phyloP scores from a whole-genome alignment of 2,888 invertebrate species.

The Lasioglossum leucozonium region DNA sequence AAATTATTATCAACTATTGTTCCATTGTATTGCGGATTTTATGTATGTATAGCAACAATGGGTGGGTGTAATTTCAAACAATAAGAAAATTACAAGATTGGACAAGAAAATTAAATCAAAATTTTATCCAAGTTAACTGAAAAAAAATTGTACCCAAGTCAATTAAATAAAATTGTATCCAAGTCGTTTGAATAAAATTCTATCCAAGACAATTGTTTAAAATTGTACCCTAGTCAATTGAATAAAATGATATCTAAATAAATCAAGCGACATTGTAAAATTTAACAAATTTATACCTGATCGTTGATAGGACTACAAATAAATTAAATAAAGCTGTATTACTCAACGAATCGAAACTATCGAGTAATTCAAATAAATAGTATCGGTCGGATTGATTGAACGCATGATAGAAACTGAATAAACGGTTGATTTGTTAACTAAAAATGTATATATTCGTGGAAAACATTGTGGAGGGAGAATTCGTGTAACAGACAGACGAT shows the following conservation, averaged over 20 bases:
- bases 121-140: no score
- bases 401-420: background rate
- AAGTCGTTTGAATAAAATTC: background rate
- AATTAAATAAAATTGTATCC: background rate
- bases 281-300: background rate
- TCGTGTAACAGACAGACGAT: background rate
- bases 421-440: background rate
- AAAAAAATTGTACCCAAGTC: background rate
- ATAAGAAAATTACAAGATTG: background rate
- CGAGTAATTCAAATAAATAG: background rate
- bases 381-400: background rate
- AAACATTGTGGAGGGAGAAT: background rate
- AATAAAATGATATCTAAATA: background rate
- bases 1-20: no score
- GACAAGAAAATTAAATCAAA: background rate
- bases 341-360: background rate
- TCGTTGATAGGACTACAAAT: background rate
- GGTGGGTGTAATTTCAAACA: no score
- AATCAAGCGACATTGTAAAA: background rate
- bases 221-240: background rate
- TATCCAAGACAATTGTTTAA: background rate
- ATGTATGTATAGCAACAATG: no score
- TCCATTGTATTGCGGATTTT: no score
- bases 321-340: background rate
- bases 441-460: no score